These are phyloP conservation scores for Phalacrocorax carbo DNA, from an alignment of 2,113 vertebrate genomes.

Conservation along the genomic window DNA sequence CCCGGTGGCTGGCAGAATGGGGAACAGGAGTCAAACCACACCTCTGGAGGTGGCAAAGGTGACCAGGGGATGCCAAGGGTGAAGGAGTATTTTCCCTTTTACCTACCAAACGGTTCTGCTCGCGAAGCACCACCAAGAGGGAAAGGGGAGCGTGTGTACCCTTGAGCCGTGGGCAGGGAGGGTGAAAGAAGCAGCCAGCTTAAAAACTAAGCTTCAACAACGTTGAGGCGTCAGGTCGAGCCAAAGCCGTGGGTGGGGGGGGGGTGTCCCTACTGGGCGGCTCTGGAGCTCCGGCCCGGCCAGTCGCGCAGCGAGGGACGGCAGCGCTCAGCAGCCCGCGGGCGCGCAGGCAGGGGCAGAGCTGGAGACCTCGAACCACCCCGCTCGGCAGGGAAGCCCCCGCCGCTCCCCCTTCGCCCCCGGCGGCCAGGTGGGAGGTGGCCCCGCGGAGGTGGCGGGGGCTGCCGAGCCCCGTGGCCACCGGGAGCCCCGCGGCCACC, in stretches of 20 bases:
- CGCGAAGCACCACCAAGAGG: neutral
- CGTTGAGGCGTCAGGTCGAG: neutral
- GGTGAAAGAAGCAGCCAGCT: neutral
- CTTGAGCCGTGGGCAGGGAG: neutral
- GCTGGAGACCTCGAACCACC: neutral
- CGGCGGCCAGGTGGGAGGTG: neutral
- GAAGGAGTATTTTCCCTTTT: neutral
- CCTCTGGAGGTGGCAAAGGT: neutral
- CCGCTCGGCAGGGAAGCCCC: neutral
- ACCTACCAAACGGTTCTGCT: neutral
- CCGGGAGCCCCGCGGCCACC: neutral
- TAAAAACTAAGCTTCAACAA: neutral
- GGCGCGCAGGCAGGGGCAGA: rapidly evolving
- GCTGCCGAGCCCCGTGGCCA: neutral
- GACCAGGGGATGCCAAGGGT: neutral
- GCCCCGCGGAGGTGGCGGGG: no score
- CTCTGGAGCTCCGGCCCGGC: neutral
- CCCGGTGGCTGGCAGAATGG: neutral
- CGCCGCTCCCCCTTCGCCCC: rapidly evolving
- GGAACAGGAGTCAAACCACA: rapidly evolving
- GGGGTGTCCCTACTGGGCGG: neutral
- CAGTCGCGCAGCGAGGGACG: no score
- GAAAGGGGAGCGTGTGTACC: rapidly evolving
- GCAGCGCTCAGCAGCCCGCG: rapidly evolving
- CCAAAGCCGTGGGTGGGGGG: neutral